Percentiles rank a stretch among this genome's conserved stretches.
Conservation (phyloP, 2,888 invertebrate species). For the Desoria tigrina region DNA sequence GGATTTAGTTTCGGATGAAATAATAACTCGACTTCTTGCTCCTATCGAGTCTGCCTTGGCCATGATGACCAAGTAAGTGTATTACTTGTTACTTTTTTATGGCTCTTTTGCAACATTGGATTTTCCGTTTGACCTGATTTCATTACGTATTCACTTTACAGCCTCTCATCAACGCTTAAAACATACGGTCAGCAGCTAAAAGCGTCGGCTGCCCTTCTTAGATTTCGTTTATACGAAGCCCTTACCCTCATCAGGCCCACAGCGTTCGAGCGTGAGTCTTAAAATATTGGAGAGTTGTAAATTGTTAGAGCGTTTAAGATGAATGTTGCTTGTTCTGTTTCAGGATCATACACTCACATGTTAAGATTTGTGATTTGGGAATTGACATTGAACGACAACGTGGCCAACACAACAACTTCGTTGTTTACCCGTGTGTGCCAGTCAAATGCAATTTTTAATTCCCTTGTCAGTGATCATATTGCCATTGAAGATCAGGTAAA, state of each 20-base stretch:
- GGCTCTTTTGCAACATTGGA: neutral
- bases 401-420: conserved; percentile 86
- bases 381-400: conserved; percentile 90
- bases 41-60: conserved; percentile 94
- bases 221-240: conserved; percentile 89
- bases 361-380: conserved; percentile 90
- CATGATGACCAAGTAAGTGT: conserved; percentile 84
- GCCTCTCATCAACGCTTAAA: conserved; percentile 80
- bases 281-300: conserved; percentile 9
- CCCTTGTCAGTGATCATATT: conserved; percentile 91
- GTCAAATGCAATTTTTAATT: conserved; percentile 69
- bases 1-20: conserved; percentile 87
- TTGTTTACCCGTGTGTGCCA: conserved; percentile 79
- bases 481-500: conserved; percentile 94
- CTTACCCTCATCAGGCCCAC: conserved; percentile 74
- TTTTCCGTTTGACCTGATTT: conserved; percentile 12
- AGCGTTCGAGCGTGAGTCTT: conserved; percentile 73
- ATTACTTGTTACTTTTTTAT: neutral
- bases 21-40: conserved; percentile 79
- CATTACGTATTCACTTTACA: conserved; percentile 58
- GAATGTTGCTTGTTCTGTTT: neutral
- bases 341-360: conserved; percentile 79
- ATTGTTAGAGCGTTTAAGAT: conserved; percentile 2
- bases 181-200: conserved; percentile 89
- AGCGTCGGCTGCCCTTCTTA: conserved; percentile 89